Percentiles rank a stretch among this genome's conserved stretches.
These are phyloP conservation scores for Drosophila ananassae DNA, from an alignment of 1,140 invertebrate genomes.

Conservation along the genomic window DNA sequence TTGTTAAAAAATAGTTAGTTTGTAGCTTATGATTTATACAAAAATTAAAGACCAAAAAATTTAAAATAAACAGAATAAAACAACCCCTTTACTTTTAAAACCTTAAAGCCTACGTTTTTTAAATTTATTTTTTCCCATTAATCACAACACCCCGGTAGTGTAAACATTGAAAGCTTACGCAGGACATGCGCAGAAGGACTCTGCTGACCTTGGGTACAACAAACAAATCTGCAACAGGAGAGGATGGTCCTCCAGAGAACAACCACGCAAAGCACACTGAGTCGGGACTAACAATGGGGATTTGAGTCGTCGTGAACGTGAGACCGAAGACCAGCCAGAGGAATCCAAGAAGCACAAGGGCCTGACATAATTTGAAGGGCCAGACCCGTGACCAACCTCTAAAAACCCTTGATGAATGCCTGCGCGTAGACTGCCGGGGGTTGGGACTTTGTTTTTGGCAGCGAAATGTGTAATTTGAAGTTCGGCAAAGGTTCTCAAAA, in stretches of 20 bases:
- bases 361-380: slow-evolving; percentile 53
- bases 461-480: slow-evolving; percentile 71
- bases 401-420: slow-evolving; percentile 70
- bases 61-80: background rate
- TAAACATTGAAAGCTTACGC: slow-evolving; percentile 38
- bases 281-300: slow-evolving; percentile 42
- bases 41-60: too few species aligned
- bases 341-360: slow-evolving; percentile 39
- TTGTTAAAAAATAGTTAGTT: too few species aligned
- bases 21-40: too few species aligned
- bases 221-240: slow-evolving; percentile 18
- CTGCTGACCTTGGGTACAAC: slow-evolving; percentile 58
- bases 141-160: too few species aligned
- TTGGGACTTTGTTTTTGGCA: slow-evolving; percentile 20
- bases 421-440: slow-evolving; percentile 47
- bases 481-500: slow-evolving; percentile 53
- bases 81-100: too few species aligned
- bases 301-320: slow-evolving; percentile 32
- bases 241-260: slow-evolving; percentile 2
- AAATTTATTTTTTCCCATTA: too few species aligned
- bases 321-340: slow-evolving; percentile 15
- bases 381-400: slow-evolving; percentile 30
- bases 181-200: slow-evolving; percentile 57
- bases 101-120: background rate
- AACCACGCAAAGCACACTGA: slow-evolving; percentile 62